A percentile compares a stretch with the other conserved stretches of the same genome.
Evolutionary conservation across 2,797 vertebrate species (phyloP).

Genomic region (Brachyalestes nurse): DNA sequence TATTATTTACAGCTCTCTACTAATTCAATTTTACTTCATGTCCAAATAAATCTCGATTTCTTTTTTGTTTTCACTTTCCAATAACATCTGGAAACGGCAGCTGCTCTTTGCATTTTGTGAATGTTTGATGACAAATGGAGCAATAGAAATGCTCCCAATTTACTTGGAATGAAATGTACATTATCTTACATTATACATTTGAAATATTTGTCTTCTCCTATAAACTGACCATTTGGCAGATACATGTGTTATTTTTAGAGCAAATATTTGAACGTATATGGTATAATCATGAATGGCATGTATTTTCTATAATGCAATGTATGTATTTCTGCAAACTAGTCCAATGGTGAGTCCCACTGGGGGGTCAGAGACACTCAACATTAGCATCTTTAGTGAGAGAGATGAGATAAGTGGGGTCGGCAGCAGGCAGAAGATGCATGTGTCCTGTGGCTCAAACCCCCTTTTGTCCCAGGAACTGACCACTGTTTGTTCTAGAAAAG

Average conservation of each 20-base stretch:
- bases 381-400: conserved; percentile 42
- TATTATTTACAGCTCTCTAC: too few species aligned
- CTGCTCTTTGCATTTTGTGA: too few species aligned
- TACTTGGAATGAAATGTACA: too few species aligned
- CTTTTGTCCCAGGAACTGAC: conserved; percentile 62
- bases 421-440: conserved; percentile 46
- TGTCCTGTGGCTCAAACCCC: conserved; percentile 55
- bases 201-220: too few species aligned
- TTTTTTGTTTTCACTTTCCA: too few species aligned
- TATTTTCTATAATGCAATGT: background rate
- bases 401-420: conserved; percentile 50
- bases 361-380: conserved; percentile 38
- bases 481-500: conserved; percentile 55
- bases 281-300: background rate
- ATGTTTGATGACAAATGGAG: too few species aligned
- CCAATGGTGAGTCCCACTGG: background rate
- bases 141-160: too few species aligned
- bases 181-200: too few species aligned
- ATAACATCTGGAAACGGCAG: too few species aligned
- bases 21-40: too few species aligned
- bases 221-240: too few species aligned
- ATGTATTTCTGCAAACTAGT: background rate
- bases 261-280: background rate
- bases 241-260: background rate
- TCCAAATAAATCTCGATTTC: too few species aligned